Conservation (phyloP, 2,888 invertebrate species). For the Acanthosoma haemorrhoidale region DNA sequence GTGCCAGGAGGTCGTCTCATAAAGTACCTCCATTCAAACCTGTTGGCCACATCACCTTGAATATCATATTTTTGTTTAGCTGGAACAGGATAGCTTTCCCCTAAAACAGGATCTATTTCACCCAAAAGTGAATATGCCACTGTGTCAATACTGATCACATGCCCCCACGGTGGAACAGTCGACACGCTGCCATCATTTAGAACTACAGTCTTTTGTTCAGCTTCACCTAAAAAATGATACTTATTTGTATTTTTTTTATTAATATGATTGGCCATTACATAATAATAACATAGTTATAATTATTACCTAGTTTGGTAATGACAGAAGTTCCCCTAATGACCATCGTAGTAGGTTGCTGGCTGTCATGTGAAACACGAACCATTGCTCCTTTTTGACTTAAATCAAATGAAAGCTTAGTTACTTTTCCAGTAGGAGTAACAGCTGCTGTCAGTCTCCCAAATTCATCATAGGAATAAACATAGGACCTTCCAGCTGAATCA, state of each 20-base stretch:
- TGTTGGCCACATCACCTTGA: constrained; percentile 81
- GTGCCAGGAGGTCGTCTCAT: constrained; percentile 65
- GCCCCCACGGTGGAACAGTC: constrained; percentile 78
- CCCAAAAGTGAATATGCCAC: constrained; percentile 83
- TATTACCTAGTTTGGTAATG: constrained; percentile 61
- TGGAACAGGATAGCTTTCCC: constrained; percentile 85
- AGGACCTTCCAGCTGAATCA: constrained; percentile 83
- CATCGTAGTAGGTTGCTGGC: constrained; percentile 76
- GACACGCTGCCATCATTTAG: constrained; percentile 78
- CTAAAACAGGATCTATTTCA: constrained; percentile 81
- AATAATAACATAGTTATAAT: not conserved
- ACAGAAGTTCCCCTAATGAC: constrained; percentile 83
- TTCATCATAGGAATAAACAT: constrained; percentile 91
- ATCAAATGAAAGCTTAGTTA: constrained; percentile 80
- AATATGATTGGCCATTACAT: not conserved
- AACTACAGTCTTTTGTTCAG: constrained; percentile 73
- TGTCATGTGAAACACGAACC: constrained; percentile 76
- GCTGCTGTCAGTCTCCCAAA: constrained; percentile 87
- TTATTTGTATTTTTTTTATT: not conserved
- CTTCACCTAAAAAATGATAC: constrained; percentile 54
- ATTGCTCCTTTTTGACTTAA: constrained; percentile 86
- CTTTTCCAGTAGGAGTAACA: constrained; percentile 91
- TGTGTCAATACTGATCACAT: constrained; percentile 80
- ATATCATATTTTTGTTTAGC: constrained; percentile 86
- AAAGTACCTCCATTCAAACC: constrained; percentile 95